These are phyloP conservation scores for Agriopis leucophaearia DNA, from an alignment of 2,888 invertebrate species.

Conservation along the genomic window DNA sequence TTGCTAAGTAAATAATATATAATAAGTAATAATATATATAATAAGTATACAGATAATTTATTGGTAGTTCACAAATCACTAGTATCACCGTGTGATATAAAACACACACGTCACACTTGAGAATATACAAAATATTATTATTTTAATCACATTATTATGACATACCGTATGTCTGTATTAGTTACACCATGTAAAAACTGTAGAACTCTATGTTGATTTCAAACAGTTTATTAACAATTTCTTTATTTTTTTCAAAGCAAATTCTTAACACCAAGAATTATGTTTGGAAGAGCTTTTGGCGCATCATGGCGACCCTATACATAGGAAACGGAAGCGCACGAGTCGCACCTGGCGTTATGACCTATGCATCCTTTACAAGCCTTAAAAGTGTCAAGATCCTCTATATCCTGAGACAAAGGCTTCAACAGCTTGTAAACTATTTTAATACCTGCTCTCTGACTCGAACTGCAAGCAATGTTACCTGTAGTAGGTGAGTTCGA, in stretches of 20 bases:
- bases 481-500: slow-evolving; percentile 14
- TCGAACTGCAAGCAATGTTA: slow-evolving; percentile 13
- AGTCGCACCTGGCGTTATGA: slow-evolving; percentile 76
- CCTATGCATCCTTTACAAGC: slow-evolving; percentile 76
- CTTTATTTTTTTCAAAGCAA: background rate
- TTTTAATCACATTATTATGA: too few species aligned
- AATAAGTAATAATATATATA: too few species aligned
- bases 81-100: too few species aligned
- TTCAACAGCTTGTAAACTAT: slow-evolving; percentile 30
- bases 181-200: too few species aligned
- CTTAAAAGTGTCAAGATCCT: slow-evolving; percentile 70
- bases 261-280: too few species aligned
- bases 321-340: slow-evolving; percentile 78
- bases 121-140: too few species aligned
- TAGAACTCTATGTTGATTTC: too few species aligned
- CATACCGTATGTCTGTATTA: too few species aligned
- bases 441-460: slow-evolving; percentile 29
- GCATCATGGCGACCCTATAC: slow-evolving; percentile 16
- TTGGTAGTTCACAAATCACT: too few species aligned
- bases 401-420: slow-evolving; percentile 33
- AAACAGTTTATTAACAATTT: background rate
- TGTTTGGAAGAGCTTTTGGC: background rate
- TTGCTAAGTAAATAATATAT: too few species aligned
- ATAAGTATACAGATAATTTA: too few species aligned
- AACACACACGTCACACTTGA: too few species aligned